These are phyloP conservation scores for Anastrepha ludens DNA, from an alignment of 1,140 invertebrate species.

Conservation along the genomic window DNA sequence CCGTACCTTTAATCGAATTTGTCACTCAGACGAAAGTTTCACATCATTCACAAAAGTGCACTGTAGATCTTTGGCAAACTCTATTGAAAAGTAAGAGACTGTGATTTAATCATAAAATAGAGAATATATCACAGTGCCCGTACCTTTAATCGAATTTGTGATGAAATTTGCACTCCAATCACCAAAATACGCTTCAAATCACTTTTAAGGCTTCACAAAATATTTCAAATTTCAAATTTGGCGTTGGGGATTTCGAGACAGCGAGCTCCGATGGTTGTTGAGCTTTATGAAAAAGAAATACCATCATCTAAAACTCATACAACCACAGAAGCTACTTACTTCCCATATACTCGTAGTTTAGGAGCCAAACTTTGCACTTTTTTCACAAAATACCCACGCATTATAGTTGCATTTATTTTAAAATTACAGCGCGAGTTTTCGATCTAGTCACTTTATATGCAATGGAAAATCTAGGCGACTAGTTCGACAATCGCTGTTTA, in stretches of 20 bases:
- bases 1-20: slow-evolving; percentile 58
- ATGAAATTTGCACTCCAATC: not conserved
- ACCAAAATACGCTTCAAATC: not conserved
- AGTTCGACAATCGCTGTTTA: slow-evolving; percentile 74
- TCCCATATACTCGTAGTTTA: no score
- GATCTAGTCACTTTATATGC: slow-evolving; percentile 71
- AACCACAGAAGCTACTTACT: slow-evolving; percentile 23
- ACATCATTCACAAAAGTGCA: no score
- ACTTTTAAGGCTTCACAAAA: not conserved
- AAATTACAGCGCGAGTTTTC: slow-evolving; percentile 75
- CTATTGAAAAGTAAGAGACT: slow-evolving; percentile 59
- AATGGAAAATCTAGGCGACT: slow-evolving; percentile 64
- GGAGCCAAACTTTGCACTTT: not conserved
- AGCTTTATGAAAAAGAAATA: slow-evolving; percentile 56
- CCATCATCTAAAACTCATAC: slow-evolving; percentile 51
- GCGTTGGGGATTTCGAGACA: not conserved
- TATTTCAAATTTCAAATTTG: not conserved
- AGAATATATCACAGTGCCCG: slow-evolving; percentile 72
- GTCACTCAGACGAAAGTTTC: not conserved
- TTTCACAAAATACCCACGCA: not conserved
- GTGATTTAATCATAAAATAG: slow-evolving; percentile 66
- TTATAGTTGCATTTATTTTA: slow-evolving; percentile 66
- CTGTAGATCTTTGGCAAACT: no score
- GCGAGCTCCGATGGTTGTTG: slow-evolving; percentile 57
- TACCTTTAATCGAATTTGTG: slow-evolving; percentile 55